phyloP scores from a whole-genome alignment of 2,888 invertebrate genomes.

The Alitta virens region DNA sequence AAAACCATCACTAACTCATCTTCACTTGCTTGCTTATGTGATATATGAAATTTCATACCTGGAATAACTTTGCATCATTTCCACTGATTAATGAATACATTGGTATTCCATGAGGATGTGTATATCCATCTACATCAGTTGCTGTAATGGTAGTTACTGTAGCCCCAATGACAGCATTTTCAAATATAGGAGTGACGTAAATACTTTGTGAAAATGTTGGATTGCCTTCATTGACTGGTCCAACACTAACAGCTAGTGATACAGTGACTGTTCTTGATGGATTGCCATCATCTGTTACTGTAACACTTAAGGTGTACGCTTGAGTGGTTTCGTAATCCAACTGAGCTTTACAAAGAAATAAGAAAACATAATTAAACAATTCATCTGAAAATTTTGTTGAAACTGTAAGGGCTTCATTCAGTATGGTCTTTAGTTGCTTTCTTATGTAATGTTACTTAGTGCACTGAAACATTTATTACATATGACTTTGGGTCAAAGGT shows the following conservation, averaged over 20 bases:
- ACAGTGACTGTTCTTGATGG: not conserved
- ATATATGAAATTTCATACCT: no score
- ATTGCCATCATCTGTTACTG: not conserved
- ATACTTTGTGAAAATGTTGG: not conserved
- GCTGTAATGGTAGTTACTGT: not conserved
- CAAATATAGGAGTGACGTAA: not conserved
- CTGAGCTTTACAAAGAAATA: no score
- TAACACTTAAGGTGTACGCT: not conserved
- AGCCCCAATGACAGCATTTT: not conserved
- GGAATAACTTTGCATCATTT: not conserved
- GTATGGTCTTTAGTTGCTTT: no score
- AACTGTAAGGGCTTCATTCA: no score
- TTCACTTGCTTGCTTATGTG: no score
- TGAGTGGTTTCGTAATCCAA: slow-evolving; percentile 1
- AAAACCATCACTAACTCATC: no score
- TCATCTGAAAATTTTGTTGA: no score
- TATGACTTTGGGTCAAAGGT: no score
- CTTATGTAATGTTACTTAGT: no score
- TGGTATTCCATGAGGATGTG: not conserved
- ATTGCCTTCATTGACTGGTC: not conserved
- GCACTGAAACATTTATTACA: no score
- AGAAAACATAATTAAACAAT: no score
- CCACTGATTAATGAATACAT: not conserved
- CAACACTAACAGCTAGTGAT: not conserved
- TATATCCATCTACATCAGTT: not conserved